Base-by-base conservation (phyloP, 2,888 invertebrate species). In the Endomychus coccineus region DNA sequence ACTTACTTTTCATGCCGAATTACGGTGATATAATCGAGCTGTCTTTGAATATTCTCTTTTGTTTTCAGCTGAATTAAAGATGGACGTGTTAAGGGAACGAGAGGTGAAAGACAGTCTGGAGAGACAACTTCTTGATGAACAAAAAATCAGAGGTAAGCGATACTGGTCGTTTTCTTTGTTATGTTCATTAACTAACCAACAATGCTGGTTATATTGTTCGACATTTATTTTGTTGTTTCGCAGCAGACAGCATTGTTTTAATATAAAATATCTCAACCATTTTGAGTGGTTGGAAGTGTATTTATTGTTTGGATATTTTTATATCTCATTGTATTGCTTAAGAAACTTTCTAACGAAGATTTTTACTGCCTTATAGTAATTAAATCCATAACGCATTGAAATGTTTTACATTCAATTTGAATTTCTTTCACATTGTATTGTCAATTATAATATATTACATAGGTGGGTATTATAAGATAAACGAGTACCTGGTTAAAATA, bases 51-150 rank as follows among this genome's bases (percentile, higher is more conserved):
- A n/a, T n/a, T n/a, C 10, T 9, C 6, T 25, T 30, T 24, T 36
- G 5, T 2, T 79, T 80, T 36, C 79, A 95, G 95, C 92, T 63
- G 94, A 95, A 72, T 73, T 95, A 54, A 92, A 92, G 71, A 90
- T 92, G 88, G 94, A 94, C 69, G 83, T 94, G 44, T 72, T 92
- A 49, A 76, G 91, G 58, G 94, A 95, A 70, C 73, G 91, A 58
- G 94, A 94, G 73, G 82, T 89, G 43, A 86, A 92, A 71, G 92
- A 92, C 70, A 90, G 85, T 60, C 69, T 94, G 59, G 94, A 95
- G 70, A 80, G 92, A 67, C 92, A 92, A 71, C 78, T 95, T 44
- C 74, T 83, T 52, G 92, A 94, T 62, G 94, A 95, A 69, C 87
- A 91, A 71, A 92, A 91, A 77, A 80, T 87, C 67, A 78, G 91